Evolutionary conservation across 2,888 invertebrate species (phyloP).

Genomic region (Lithodes maja): DNA sequence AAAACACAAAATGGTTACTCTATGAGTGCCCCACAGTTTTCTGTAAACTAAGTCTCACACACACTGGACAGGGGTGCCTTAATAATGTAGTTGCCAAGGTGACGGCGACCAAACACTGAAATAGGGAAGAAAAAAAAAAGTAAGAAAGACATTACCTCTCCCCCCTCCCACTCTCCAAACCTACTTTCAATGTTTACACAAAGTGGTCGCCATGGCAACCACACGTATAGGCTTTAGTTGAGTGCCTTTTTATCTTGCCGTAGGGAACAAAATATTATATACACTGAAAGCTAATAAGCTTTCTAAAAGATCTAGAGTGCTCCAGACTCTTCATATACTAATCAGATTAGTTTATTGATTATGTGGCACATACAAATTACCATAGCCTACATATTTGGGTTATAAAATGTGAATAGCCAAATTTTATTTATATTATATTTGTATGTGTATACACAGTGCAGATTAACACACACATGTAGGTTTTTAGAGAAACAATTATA

Average conservation of each 20-base stretch:
- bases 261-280: neutral
- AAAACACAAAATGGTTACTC: neutral
- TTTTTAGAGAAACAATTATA: no score
- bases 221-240: neutral
- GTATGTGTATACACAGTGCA: no score
- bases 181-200: neutral
- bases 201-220: neutral
- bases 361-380: no score
- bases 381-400: no score
- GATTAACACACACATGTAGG: no score
- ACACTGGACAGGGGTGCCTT: no score
- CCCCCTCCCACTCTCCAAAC: neutral
- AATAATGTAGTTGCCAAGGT: conserved; percentile 4
- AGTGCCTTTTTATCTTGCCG: neutral
- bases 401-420: no score
- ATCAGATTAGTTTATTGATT: neutral
- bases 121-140: neutral
- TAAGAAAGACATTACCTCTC: neutral
- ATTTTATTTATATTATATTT: no score
- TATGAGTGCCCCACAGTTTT: neutral
- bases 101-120: conserved; percentile 12
- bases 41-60: neutral
- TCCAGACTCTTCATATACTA: neutral
- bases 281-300: neutral
- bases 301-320: neutral